A percentile compares a stretch with the other conserved stretches of the same genome.
These are phyloP conservation scores for Drosophila mayaguana DNA, from an alignment of 2,888 invertebrate genomes.

Conservation along the genomic window DNA sequence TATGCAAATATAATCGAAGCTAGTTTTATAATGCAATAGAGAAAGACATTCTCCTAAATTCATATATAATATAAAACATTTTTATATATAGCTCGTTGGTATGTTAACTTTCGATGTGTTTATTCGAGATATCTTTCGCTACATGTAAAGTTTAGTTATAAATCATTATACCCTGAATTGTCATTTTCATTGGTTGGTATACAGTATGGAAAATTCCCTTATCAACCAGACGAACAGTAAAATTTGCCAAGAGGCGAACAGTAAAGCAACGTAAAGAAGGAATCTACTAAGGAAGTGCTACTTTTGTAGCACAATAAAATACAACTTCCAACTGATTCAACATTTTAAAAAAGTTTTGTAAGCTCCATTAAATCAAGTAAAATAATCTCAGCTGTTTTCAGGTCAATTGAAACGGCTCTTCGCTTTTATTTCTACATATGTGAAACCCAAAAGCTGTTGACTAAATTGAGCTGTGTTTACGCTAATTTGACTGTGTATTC, in stretches of 20 bases:
- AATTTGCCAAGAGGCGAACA: not conserved
- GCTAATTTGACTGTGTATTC: not conserved
- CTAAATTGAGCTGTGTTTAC: not conserved
- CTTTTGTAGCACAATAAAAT: not conserved
- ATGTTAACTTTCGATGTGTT: no score
- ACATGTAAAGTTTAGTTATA: no score
- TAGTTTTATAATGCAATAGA: not conserved
- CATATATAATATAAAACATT: not conserved
- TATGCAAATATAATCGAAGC: constrained; percentile 6
- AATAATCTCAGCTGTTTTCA: not conserved
- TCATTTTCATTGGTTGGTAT: no score
- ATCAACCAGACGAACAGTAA: not conserved
- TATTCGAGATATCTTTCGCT: no score
- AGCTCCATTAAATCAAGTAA: not conserved
- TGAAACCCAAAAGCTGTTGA: not conserved
- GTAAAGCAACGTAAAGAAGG: not conserved
- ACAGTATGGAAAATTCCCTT: not conserved
- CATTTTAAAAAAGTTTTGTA: not conserved
- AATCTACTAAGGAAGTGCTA: not conserved
- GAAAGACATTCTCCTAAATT: not conserved
- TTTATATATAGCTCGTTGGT: no score
- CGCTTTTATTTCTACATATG: not conserved
- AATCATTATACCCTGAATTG: no score
- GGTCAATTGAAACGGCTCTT: not conserved
- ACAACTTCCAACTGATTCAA: not conserved